Conservation (phyloP, 1,140 invertebrate genomes). For the Plutomurus gul region DNA sequence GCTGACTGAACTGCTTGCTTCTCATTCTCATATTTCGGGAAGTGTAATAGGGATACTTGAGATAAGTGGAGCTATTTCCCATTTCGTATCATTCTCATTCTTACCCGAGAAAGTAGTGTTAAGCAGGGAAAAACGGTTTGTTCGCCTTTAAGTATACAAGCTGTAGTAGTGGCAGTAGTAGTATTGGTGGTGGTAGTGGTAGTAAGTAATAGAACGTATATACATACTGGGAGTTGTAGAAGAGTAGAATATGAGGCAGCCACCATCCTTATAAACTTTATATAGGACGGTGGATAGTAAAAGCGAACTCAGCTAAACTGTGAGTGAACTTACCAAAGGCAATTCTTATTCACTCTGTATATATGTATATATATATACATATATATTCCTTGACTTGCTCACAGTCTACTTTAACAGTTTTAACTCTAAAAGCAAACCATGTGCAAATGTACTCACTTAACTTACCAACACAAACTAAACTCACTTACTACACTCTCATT, state of each 20-base stretch:
- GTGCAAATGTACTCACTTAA: conserved; percentile 21
- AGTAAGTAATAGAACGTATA: background rate
- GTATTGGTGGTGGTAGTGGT: background rate
- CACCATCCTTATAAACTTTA: no score
- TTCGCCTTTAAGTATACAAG: background rate
- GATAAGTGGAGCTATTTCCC: conserved; percentile 26
- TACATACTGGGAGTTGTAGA: no score
- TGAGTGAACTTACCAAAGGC: conserved; percentile 13
- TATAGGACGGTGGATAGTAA: background rate
- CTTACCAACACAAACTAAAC: conserved; percentile 7
- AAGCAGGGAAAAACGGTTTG: background rate
- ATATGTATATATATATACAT: background rate
- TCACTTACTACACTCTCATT: background rate
- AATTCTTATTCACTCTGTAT: conserved; percentile 17
- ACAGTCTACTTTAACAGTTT: conserved; percentile 20
- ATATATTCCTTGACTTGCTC: background rate
- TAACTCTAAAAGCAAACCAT: conserved; percentile 22
- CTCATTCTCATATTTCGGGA: conserved; percentile 26
- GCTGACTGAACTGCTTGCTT: background rate
- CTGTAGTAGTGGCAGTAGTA: background rate
- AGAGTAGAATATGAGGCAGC: no score
- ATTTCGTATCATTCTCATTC: conserved; percentile 29
- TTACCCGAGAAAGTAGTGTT: background rate
- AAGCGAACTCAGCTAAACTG: background rate
- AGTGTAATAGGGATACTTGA: conserved; percentile 29